These are phyloP conservation scores for Avahi laniger DNA, from an alignment of 2,797 vertebrate species.

Conservation along the genomic window DNA sequence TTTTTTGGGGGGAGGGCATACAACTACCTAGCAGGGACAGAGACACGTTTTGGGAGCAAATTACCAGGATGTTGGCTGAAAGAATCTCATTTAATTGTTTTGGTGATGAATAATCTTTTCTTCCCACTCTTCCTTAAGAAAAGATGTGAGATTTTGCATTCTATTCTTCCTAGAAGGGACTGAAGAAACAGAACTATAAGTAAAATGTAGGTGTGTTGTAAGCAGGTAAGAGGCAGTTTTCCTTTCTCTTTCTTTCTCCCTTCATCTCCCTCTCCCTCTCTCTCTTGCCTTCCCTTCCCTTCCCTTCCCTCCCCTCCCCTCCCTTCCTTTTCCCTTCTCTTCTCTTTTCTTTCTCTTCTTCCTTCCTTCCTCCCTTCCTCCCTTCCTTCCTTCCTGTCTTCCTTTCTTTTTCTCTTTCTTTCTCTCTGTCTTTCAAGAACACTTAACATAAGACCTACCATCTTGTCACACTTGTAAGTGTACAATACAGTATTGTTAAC, in stretches of 20 bases:
- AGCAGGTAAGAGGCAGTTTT: neutral
- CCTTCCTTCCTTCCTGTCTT: rapidly evolving
- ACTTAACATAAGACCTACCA: neutral
- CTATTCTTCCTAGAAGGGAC: neutral
- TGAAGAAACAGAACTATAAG: neutral
- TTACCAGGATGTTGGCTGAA: neutral
- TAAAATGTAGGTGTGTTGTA: neutral
- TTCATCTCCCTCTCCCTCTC: too few relatives aligned
- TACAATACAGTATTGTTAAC: neutral
- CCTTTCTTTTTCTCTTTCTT: neutral
- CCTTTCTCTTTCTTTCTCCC: neutral
- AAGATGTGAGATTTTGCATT: neutral
- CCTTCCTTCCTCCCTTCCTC: neutral
- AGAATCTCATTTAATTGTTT: neutral
- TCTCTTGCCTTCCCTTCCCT: too few relatives aligned
- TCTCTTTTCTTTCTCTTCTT: neutral
- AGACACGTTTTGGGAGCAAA: neutral
- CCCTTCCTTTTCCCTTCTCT: too few relatives aligned
- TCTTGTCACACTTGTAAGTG: neutral
- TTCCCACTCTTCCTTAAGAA: neutral
- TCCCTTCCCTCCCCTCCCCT: neutral
- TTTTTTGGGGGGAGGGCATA: neutral
- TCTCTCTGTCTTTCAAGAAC: neutral
- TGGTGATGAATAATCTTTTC: too few relatives aligned
- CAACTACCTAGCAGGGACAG: too few relatives aligned